Evolutionary conservation across 1,140 invertebrate species (phyloP), one percentile per base, ranked within the genome.

Genomic region (Tenebrio molitor): DNA sequence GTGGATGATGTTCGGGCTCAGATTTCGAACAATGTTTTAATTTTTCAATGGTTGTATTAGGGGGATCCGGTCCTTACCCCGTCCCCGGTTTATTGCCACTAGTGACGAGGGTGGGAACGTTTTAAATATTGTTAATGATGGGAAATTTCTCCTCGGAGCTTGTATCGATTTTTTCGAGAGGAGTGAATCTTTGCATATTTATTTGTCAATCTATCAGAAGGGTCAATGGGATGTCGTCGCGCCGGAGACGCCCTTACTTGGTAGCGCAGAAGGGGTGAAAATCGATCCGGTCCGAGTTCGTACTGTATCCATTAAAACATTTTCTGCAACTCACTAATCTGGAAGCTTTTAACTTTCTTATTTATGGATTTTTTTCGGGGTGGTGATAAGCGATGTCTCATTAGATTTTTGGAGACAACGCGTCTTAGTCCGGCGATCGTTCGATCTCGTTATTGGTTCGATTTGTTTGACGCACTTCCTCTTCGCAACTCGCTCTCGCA

Each of bases 291-390:
- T 71, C 58, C 44, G 34, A 71, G 70, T 66, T 34, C 36, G 23
- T 41, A 33, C 64, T 58, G 34, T 72, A 69, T 72, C 73, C 73
- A 74, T 74, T 74, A 74, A 74, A 74, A 69, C 69, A 74, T 74
- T 74, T 74, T 74, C 69, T 74, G 58, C 73, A 74, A 74, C 70
- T 74, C 73, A 74, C 69, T 74, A 74, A 74, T 64, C 73, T 74
- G 69, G 70, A 74, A 74, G 73, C 73, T 74, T 72, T 74, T 74
- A 74, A 74, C 69, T 74, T 74, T 72, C 46, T 70, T 72, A 69
- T 74, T 68, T 68, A 68, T 68, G 39, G 65, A 21, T 62, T 62
- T 64, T 64, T 64, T 64, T 2, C 1, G 53, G 25, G 17, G 15
- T 65, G 12, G 33, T 6, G 21, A 2, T 21, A 17, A 58, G 25